Evolutionary conservation across 23 tunicate genomes (phyloP), one percentile per base, ranked within the genome.

Genomic region (Halocynthia roretzi): DNA sequence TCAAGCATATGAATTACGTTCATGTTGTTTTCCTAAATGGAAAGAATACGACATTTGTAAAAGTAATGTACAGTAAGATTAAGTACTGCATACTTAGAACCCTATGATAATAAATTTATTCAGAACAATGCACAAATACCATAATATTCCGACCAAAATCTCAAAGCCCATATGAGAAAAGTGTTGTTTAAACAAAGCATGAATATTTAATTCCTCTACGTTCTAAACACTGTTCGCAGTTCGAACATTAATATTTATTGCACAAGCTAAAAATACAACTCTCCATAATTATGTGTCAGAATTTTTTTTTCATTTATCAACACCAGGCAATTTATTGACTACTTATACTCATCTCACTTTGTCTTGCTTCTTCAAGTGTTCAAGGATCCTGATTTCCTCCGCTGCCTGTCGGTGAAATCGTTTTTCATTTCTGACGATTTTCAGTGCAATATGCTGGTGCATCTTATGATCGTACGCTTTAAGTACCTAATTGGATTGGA

Each of bases 361-460:
- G 74, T 93, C 98, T 76, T 94, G 98, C 68, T 87, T 94, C 58
- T 83, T 68, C 10, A 94, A 67, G 58, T 87, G 94, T 62, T 94
- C 98, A 40, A 94, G 53, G 8, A 94, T 94, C 52, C 94, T 22
- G 49, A 94, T 94, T 67, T 94, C 98, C 65, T 94, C 98, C 18
- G 93, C 94, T 10, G 98, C 98, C 71, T 94, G 98, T 55, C 98
- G 80, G 52, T 94, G 98, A 71, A 94, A 94, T 18, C 98, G 83
- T 77, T 94, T 94, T 78, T 94, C 98, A 52, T 94, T 94, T 53
- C 98, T 76, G 54, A 94, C 95, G 48, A 94, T 94, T 75, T 94
- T 94, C 48, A 94, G 74, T 12, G 98, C 98, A 52, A 94, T 87
- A 64, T 94, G 98, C 23, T 78, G 83, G 65, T 94, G 94, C 52